phyloP scores from a whole-genome alignment of 1,140 invertebrate genomes.

The Ceratitis capitata region DNA sequence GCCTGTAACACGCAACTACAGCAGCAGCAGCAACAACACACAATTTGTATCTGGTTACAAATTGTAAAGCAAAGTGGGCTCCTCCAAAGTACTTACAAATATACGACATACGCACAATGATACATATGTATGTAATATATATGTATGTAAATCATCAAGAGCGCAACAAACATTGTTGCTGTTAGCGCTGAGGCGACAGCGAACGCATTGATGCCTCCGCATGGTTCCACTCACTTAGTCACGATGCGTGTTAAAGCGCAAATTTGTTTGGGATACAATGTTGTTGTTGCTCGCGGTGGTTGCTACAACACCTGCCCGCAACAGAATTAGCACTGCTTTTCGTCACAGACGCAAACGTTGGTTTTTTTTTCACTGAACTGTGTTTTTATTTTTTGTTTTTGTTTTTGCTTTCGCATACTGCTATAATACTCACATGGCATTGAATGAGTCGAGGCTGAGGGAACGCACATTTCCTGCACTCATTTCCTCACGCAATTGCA shows the following conservation, averaged over 20 bases:
- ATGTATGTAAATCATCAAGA: too few species aligned
- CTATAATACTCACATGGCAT: not conserved
- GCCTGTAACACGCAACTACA: not conserved
- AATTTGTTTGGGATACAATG: not conserved
- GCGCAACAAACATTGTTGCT: not conserved
- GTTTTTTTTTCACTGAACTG: not conserved
- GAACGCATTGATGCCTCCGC: constrained; percentile 22
- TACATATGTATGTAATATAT: too few species aligned
- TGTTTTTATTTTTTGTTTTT: too few species aligned
- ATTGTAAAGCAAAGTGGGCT: constrained; percentile 6
- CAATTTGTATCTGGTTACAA: constrained; percentile 22
- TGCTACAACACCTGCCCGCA: not conserved
- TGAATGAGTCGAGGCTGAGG: not conserved
- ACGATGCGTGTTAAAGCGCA: constrained; percentile 28
- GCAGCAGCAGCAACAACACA: not conserved
- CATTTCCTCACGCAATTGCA: constrained; percentile 19
- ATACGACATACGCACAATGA: too few species aligned
- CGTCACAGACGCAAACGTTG: not conserved
- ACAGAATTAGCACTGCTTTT: not conserved
- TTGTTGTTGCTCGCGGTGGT: not conserved
- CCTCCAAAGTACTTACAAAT: not conserved
- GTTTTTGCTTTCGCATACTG: not conserved
- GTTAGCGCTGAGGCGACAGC: not conserved
- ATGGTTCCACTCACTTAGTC: constrained; percentile 20
- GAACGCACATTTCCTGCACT: constrained; percentile 34